A percentile compares a stretch with the other conserved stretches of the same genome.
phyloP scores from a whole-genome alignment of 2,113 vertebrate species.

The Stigmatopora nigra region DNA sequence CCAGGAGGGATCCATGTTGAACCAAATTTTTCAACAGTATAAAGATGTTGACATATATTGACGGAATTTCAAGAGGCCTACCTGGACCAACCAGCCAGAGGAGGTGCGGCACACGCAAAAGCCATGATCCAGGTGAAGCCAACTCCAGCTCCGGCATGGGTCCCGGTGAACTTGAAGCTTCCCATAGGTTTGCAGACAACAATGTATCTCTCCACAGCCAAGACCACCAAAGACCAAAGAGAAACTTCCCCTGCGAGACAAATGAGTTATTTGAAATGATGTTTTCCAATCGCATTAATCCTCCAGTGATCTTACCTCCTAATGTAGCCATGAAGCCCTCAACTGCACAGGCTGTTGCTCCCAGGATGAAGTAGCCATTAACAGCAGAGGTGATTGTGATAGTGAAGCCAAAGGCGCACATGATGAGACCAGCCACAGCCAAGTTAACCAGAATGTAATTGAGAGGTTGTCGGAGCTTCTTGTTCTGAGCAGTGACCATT shows the following conservation, averaged over 20 bases:
- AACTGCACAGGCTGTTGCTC: slow-evolving; percentile 48
- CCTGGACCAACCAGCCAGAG: slow-evolving; percentile 77
- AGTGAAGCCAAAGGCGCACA: slow-evolving; percentile 71
- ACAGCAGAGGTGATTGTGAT: slow-evolving; percentile 62
- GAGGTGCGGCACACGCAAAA: slow-evolving; percentile 63
- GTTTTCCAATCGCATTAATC: neutral
- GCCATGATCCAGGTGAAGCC: slow-evolving; percentile 75
- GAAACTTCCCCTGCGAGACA: slow-evolving; percentile 60
- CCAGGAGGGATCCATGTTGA: neutral
- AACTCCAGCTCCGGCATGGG: slow-evolving; percentile 67
- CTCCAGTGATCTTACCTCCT: slow-evolving; percentile 60
- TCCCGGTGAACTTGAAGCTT: slow-evolving; percentile 70
- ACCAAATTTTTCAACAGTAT: neutral
- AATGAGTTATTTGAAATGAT: neutral
- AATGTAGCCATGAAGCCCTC: slow-evolving; percentile 73
- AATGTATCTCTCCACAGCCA: slow-evolving; percentile 76
- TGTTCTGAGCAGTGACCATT: slow-evolving; percentile 74
- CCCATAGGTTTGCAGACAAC: slow-evolving; percentile 78
- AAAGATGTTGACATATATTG: neutral
- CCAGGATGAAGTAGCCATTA: slow-evolving; percentile 66
- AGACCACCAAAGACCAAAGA: slow-evolving; percentile 75
- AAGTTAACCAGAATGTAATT: slow-evolving; percentile 76
- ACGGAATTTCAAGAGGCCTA: slow-evolving; percentile 13
- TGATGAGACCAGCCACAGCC: slow-evolving; percentile 70
- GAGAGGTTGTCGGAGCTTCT: slow-evolving; percentile 77